Percentiles rank a stretch among this genome's conserved stretches.
Conservation (phyloP, 2,797 vertebrate genomes). For the Aselliscus stoliczkanus region DNA sequence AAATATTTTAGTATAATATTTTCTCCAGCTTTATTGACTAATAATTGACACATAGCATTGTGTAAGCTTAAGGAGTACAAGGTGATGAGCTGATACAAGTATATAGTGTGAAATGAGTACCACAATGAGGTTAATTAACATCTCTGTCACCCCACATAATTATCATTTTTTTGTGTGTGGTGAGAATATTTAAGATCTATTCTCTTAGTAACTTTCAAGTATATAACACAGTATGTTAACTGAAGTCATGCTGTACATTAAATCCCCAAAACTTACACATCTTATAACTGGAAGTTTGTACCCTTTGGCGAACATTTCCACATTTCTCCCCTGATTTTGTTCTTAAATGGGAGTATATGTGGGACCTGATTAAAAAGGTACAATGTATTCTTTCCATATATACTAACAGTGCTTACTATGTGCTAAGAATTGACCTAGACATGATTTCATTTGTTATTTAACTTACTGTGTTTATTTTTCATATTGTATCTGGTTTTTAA, state of each 20-base stretch:
- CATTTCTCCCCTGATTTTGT: not conserved
- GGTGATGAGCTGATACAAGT: not conserved
- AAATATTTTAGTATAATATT: not conserved
- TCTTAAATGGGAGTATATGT: not conserved
- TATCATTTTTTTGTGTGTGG: not conserved
- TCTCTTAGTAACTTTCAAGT: not conserved
- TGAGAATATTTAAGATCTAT: constrained; percentile 2
- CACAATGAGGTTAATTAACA: not conserved
- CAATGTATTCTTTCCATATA: not conserved
- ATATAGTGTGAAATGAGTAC: not conserved
- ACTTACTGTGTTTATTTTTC: not conserved
- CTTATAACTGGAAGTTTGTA: not conserved
- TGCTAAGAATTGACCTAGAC: not conserved
- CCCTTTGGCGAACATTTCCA: not conserved
- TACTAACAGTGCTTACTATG: not conserved
- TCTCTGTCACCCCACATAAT: not conserved
- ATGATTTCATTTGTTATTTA: constrained; percentile 22
- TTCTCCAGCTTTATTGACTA: not conserved
- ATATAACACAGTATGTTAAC: not conserved
- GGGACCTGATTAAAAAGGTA: not conserved
- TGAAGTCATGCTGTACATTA: not conserved
- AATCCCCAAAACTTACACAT: not conserved
- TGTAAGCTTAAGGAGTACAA: not conserved
- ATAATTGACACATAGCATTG: not conserved
- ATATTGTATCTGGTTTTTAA: not conserved